These are phyloP conservation scores for Acomys russatus DNA, from an alignment of 2,797 vertebrate genomes.

Conservation along the genomic window DNA sequence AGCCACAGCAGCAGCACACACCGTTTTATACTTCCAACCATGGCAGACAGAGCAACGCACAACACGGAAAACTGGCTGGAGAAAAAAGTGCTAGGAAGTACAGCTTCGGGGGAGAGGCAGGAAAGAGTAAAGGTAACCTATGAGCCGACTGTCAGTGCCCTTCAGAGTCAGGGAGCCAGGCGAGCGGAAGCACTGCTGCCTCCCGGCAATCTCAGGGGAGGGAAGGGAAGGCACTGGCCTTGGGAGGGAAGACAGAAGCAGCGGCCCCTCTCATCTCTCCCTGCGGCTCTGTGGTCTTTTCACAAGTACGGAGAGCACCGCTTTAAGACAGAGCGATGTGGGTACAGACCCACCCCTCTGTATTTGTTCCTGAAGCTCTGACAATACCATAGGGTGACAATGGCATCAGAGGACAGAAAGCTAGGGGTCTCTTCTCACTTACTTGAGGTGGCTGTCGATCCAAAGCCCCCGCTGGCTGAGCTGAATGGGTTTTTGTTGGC, in stretches of 20 bases:
- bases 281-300: neutral
- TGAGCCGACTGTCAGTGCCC: neutral
- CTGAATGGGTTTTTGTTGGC: conserved; percentile 98
- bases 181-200: neutral
- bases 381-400: neutral
- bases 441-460: conserved; percentile 88
- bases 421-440: conserved; percentile 77
- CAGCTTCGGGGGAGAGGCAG: neutral
- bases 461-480: conserved; percentile 91
- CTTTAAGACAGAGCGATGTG: neutral
- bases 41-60: conserved; percentile 7
- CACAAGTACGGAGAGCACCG: neutral
- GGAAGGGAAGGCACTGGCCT: neutral
- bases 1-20: neutral
- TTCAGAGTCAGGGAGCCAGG: neutral
- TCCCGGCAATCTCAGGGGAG: neutral
- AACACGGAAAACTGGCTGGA: conserved; percentile 8
- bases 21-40: conserved; percentile 38
- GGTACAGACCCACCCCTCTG: neutral
- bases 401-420: neutral
- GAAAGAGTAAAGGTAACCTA: neutral
- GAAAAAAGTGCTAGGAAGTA: neutral
- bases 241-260: neutral
- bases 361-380: neutral
- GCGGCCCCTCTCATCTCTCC: neutral